Conservation (phyloP, 2,888 invertebrate genomes). For the Apodemia mormo region DNA sequence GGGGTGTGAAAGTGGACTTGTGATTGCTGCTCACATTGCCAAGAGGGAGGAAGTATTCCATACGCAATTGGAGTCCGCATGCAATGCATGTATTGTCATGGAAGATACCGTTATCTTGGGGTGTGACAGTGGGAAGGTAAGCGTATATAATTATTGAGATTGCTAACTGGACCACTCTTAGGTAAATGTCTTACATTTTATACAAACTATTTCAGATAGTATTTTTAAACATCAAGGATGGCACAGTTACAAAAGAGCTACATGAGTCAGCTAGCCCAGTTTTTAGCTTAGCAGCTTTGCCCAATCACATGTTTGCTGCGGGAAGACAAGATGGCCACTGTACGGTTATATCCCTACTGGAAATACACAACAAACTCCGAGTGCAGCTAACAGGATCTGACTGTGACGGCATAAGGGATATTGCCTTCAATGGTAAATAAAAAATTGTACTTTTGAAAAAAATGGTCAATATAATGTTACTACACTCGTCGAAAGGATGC, state of each 20-base stretch:
- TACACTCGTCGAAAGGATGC: too few relatives aligned
- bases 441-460: too few relatives aligned
- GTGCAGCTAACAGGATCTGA: not conserved
- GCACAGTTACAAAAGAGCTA: not conserved
- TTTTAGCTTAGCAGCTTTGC: slow-evolving; percentile 4
- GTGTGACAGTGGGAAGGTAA: slow-evolving; percentile 56
- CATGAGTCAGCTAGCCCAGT: slow-evolving; percentile 4
- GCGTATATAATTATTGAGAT: not conserved
- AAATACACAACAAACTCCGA: not conserved
- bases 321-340: slow-evolving; percentile 12
- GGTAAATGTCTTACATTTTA: not conserved
- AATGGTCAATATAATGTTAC: too few relatives aligned
- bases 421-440: slow-evolving; percentile 76
- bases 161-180: too few relatives aligned
- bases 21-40: slow-evolving; percentile 80
- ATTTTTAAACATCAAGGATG: not conserved
- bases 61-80: slow-evolving; percentile 67
- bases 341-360: not conserved
- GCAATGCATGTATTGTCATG: slow-evolving; percentile 80
- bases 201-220: slow-evolving; percentile 2
- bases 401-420: slow-evolving; percentile 59
- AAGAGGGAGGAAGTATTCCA: slow-evolving; percentile 70
- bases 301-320: not conserved
- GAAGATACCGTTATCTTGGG: slow-evolving; percentile 77
- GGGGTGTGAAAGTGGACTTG: slow-evolving; percentile 83